A percentile compares a stretch with the other conserved stretches of the same genome.
phyloP scores from a whole-genome alignment of 2,113 vertebrate genomes.

The Taxidea taxus region DNA sequence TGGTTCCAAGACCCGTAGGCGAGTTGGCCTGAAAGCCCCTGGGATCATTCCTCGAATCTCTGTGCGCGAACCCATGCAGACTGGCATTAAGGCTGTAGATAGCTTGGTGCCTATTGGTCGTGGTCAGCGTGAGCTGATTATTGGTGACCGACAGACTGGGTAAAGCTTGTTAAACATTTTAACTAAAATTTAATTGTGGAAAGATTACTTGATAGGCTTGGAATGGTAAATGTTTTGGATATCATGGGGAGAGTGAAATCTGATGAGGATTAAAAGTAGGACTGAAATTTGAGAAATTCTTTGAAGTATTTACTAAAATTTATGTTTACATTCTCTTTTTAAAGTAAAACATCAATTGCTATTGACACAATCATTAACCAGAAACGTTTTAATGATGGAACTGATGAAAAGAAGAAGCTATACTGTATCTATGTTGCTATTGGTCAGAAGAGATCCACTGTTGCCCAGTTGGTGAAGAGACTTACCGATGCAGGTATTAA shows the following conservation, averaged over 20 bases:
- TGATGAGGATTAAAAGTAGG: neutral
- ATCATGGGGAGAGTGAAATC: neutral
- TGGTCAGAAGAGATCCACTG: conserved; percentile 98
- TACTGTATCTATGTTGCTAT: conserved; percentile 99
- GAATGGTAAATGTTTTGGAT: neutral
- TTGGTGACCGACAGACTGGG: conserved; percentile 99
- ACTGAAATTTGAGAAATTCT: neutral
- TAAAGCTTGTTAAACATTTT: conserved; percentile 75
- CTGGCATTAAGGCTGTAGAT: conserved; percentile 99
- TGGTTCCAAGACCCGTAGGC: conserved; percentile 88
- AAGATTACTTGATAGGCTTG: neutral
- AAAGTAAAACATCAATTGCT: conserved; percentile 97
- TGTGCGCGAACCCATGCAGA: conserved; percentile 99
- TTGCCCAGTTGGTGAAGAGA: conserved; percentile 98
- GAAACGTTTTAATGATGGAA: conserved; percentile 96
- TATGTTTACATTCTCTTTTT: neutral
- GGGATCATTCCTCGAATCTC: conserved; percentile 99
- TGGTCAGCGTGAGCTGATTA: conserved; percentile 98
- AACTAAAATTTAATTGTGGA: neutral
- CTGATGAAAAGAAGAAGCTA: conserved; percentile 98
- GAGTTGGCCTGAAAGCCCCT: conserved; percentile 98
- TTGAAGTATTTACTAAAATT: neutral
- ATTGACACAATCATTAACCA: conserved; percentile 99
- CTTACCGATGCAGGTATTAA: conserved; percentile 91
- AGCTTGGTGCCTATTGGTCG: conserved; percentile 98